Evolutionary conservation across 2,888 invertebrate genomes (phyloP), one percentile per base, ranked within the genome.

Genomic region (Abscondita cerata): DNA sequence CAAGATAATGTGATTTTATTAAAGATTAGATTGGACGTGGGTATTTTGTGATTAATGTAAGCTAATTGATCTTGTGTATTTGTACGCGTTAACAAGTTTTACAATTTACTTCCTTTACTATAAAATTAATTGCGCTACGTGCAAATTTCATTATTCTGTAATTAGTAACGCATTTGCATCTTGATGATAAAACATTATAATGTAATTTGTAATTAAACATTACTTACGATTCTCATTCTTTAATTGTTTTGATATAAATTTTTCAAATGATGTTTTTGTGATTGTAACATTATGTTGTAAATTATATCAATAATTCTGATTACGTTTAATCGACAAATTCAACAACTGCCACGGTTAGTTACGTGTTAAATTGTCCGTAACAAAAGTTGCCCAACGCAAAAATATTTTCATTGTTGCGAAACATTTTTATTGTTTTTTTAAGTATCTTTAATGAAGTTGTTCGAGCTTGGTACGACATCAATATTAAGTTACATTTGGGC

Each of bases 11-110:
- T 62, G 71, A 73, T 72, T 73, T 73, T 69, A 73, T 73, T 73
- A 71, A 72, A 72, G 73, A 73, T 73, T 72, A 69, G 69, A 72
- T 69, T 66, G 55, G 65, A 67, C 68, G 67, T 68, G 64, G 70
- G 65, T 62, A 61, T 56, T 59, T 59, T 44, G 55, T 73, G 72
- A 73, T 72, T 72, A 73, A 73, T 73, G 72, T 64, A 64, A 64
- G 65, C 66, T 72, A 72, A 73, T 73, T 72, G 72, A 68, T 70
- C 68, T 65, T 52, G 52, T 58, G 62, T 56, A 61, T 56, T 59
- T 55, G 57, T 61, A 50, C 52, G 48, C 58, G 56, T 36, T 41
- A 16, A 53, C 41, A 40, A 8, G 50, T 48, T 34, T 34, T 46
- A 40, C 62, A 47, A 52, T 62, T 56, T 50, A 15, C 41, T 25